phyloP scores from a whole-genome alignment of 2,113 vertebrate genomes.

The Rhinolophus sinicus region DNA sequence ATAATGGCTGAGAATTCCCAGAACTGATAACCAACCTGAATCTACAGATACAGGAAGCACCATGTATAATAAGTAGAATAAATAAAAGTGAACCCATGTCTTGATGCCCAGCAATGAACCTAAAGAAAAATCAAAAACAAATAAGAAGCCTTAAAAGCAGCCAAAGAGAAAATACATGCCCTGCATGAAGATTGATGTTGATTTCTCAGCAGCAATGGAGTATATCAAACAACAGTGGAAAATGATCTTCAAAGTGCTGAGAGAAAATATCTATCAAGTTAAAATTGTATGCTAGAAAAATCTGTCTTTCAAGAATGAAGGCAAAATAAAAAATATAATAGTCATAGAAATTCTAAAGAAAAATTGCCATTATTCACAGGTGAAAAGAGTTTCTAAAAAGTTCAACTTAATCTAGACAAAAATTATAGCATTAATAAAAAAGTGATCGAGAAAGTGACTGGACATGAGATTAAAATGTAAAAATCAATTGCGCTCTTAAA shows the following conservation, averaged over 20 bases:
- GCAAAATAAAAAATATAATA: not conserved
- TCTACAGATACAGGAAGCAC: not conserved
- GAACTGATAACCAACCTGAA: not conserved
- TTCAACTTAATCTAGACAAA: not conserved
- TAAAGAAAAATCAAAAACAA: not conserved
- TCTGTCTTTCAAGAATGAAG: not conserved
- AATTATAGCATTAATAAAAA: slow-evolving; percentile 13
- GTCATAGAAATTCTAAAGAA: not conserved
- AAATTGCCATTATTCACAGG: not conserved
- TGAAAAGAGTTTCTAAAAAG: not conserved
- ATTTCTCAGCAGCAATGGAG: not conserved
- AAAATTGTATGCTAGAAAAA: not conserved
- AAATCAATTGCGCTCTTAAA: not conserved
- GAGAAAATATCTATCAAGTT: not conserved
- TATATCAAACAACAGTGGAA: not conserved
- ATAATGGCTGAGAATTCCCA: not conserved
- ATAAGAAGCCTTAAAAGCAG: not conserved
- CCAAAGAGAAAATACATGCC: not conserved
- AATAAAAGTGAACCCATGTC: not conserved
- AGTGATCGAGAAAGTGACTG: not conserved
- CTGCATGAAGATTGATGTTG: not conserved
- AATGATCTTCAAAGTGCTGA: not conserved
- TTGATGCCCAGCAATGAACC: not conserved
- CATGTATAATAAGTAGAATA: not conserved
- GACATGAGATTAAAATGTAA: not conserved